A percentile compares a stretch with the other conserved stretches of the same genome.
These are phyloP conservation scores for Drosophila miranda DNA, from an alignment of 1,140 invertebrate genomes.

Conservation along the genomic window DNA sequence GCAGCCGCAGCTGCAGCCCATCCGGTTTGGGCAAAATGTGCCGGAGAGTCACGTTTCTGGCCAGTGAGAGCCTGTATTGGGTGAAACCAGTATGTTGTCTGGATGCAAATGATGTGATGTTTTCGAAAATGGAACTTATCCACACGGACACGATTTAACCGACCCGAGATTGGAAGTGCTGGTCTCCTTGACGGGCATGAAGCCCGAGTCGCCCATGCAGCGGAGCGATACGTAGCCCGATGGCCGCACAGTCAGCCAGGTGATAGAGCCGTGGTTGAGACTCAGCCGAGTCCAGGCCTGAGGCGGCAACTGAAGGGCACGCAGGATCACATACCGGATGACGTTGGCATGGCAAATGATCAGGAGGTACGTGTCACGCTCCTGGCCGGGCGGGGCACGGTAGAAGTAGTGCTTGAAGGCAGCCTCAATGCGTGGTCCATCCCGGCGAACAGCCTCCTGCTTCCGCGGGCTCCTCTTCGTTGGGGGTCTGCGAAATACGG, in stretches of 20 bases:
- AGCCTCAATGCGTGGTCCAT: conserved; percentile 97
- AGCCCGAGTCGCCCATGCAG: conserved; percentile 92
- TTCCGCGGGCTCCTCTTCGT: conserved; percentile 88
- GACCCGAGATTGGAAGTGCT: conserved; percentile 16
- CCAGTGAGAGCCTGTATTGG: not conserved
- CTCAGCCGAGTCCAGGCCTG: conserved; percentile 97
- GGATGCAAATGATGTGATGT: not conserved
- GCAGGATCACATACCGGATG: conserved; percentile 98
- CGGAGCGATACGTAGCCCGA: conserved; percentile 92
- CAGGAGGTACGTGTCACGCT: conserved; percentile 93
- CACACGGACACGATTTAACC: no score
- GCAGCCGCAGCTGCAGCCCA: conserved; percentile 23
- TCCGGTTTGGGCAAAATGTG: conserved; percentile 36
- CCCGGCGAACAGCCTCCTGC: conserved; percentile 89
- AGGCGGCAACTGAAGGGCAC: conserved; percentile 96
- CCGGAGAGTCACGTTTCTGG: conserved; percentile 63
- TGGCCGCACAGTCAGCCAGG: conserved; percentile 92
- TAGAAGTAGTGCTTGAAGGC: conserved; percentile 97
- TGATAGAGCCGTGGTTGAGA: conserved; percentile 95
- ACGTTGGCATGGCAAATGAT: conserved; percentile 99
- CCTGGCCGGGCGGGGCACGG: conserved; percentile 91
- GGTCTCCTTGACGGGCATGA: conserved; percentile 87
- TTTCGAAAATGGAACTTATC: no score
- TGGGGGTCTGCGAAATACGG: conserved; percentile 97
- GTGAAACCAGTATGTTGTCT: not conserved